These are phyloP conservation scores for Chaetogeoica ovagalla DNA, from an alignment of 2,888 invertebrate genomes.

Conservation along the genomic window DNA sequence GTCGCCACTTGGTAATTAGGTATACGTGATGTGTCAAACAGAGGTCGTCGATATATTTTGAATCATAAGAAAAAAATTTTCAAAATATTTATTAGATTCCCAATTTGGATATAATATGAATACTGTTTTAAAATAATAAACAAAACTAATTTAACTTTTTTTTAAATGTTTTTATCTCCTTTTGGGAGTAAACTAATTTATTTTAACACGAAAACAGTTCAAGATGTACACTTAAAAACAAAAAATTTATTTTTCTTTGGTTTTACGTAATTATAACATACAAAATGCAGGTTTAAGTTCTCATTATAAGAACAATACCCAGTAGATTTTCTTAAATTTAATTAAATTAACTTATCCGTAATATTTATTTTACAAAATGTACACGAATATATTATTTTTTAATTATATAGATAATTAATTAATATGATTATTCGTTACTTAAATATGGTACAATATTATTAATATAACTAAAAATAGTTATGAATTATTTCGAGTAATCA, in stretches of 20 bases:
- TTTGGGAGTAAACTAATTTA: too few relatives aligned
- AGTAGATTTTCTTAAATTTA: conserved; percentile 11
- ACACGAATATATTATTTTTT: neutral
- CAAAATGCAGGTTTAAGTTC: conserved; percentile 11
- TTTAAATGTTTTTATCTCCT: too few relatives aligned
- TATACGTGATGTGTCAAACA: too few relatives aligned
- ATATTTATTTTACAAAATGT: conserved; percentile 27
- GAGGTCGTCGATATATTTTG: too few relatives aligned
- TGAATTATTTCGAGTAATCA: too few relatives aligned
- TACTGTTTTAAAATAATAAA: too few relatives aligned
- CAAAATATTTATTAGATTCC: too few relatives aligned
- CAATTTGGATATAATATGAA: too few relatives aligned
- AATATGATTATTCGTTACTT: neutral
- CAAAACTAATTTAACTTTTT: too few relatives aligned
- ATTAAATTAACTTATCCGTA: conserved; percentile 16
- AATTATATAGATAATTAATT: neutral
- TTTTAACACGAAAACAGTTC: conserved; percentile 1
- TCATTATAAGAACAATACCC: conserved; percentile 4
- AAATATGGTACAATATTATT: neutral
- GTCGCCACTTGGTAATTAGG: too few relatives aligned
- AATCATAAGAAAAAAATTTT: too few relatives aligned
- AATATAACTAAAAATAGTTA: too few relatives aligned
- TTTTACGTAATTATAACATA: conserved; percentile 24
- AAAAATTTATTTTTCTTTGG: conserved; percentile 18
- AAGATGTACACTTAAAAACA: neutral